Conservation (phyloP, 2,888 invertebrate genomes). For the Dynastes hyllus region DNA sequence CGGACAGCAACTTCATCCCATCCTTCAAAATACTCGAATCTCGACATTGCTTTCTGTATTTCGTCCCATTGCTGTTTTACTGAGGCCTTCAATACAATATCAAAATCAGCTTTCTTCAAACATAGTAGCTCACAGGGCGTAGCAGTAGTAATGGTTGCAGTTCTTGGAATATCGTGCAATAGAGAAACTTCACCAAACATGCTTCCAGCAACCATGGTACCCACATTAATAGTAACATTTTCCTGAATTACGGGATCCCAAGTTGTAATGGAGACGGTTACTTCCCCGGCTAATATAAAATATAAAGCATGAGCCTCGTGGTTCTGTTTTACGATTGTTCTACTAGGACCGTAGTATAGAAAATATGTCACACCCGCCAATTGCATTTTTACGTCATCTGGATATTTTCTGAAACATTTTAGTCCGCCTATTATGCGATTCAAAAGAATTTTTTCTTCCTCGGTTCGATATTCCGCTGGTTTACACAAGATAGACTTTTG, state of each 20-base stretch:
- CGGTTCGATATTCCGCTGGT: constrained; percentile 73
- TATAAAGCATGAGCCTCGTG: constrained; percentile 77
- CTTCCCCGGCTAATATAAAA: constrained; percentile 78
- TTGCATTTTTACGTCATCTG: constrained; percentile 76
- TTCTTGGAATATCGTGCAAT: constrained; percentile 76
- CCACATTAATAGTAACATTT: constrained; percentile 72
- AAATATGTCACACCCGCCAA: constrained; percentile 78
- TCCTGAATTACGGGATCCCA: constrained; percentile 74
- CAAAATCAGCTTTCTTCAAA: constrained; percentile 77
- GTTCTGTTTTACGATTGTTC: constrained; percentile 77
- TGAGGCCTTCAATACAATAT: constrained; percentile 74
- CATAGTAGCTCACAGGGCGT: constrained; percentile 78
- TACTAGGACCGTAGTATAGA: constrained; percentile 75
- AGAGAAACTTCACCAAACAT: constrained; percentile 81
- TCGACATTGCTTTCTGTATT: constrained; percentile 75
- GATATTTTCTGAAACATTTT: constrained; percentile 77
- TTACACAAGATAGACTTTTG: constrained; percentile 78
- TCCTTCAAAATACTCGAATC: constrained; percentile 78
- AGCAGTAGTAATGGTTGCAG: constrained; percentile 76
- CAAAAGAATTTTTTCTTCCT: constrained; percentile 76
- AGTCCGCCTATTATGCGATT: constrained; percentile 75
- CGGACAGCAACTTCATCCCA: constrained; percentile 76
- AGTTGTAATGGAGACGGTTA: constrained; percentile 72
- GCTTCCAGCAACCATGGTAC: constrained; percentile 74
- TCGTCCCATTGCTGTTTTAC: constrained; percentile 78